Evolutionary conservation across 2,888 invertebrate species (phyloP).

Genomic region (Scaptomyza cyrtandrae): DNA sequence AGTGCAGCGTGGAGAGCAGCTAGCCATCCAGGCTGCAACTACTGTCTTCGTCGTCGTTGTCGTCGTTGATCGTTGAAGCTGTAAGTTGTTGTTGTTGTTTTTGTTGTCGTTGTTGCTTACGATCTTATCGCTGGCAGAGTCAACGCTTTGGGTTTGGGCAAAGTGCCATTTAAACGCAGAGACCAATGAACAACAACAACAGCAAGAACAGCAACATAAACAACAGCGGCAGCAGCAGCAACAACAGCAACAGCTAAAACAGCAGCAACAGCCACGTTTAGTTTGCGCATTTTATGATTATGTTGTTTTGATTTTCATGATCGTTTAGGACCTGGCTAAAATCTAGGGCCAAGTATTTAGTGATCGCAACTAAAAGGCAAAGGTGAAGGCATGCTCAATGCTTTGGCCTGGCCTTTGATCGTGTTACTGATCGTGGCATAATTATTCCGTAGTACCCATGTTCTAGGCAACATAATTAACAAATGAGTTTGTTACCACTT

Average conservation of each 20-base stretch:
- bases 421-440: slow-evolving; percentile 79
- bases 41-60: slow-evolving; percentile 39
- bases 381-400: slow-evolving; percentile 53
- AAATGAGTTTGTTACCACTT: slow-evolving; percentile 82
- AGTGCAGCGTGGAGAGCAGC: slow-evolving; percentile 46
- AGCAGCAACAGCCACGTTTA: slow-evolving; percentile 74
- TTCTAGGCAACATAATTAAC: slow-evolving; percentile 83
- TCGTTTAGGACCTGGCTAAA: slow-evolving; percentile 58
- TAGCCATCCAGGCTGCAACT: slow-evolving; percentile 43
- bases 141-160: slow-evolving; percentile 76
- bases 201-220: slow-evolving; percentile 26
- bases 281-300: slow-evolving; percentile 80
- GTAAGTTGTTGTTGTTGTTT: slow-evolving; percentile 18
- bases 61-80: slow-evolving; percentile 37
- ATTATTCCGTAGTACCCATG: slow-evolving; percentile 63
- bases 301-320: slow-evolving; percentile 80
- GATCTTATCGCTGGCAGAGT: slow-evolving; percentile 78
- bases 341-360: slow-evolving; percentile 72
- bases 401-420: slow-evolving; percentile 74
- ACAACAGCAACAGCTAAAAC: slow-evolving; percentile 54
- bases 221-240: slow-evolving; percentile 33
- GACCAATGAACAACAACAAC: slow-evolving; percentile 65
- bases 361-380: slow-evolving; percentile 66
- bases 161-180: slow-evolving; percentile 77
- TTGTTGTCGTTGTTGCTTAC: slow-evolving; percentile 54